phyloP scores from a whole-genome alignment of 1,140 invertebrate species.

The Psilanteris sp. region DNA sequence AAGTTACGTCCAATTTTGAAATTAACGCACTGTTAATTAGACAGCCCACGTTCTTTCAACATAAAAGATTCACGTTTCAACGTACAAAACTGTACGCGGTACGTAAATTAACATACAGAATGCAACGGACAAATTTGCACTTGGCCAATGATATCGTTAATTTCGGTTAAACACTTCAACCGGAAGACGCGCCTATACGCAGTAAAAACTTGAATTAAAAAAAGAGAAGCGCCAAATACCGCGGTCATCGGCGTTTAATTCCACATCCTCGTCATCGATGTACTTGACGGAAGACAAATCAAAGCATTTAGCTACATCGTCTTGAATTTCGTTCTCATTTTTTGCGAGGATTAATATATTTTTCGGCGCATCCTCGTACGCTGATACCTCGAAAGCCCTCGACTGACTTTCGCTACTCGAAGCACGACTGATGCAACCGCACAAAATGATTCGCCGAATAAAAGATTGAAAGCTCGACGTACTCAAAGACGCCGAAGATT shows the following conservation, averaged over 20 bases:
- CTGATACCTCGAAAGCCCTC: constrained; percentile 35
- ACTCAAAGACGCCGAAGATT: constrained; percentile 39
- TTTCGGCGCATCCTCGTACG: constrained; percentile 42
- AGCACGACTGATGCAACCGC: constrained; percentile 56
- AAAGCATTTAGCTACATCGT: constrained; percentile 71
- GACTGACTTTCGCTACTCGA: constrained; percentile 57
- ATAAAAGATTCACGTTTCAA: too few species aligned
- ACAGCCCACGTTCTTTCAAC: too few species aligned
- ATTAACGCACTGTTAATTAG: too few species aligned
- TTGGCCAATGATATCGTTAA: too few species aligned
- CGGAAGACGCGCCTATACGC: too few species aligned
- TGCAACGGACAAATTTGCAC: too few species aligned
- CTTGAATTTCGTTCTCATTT: constrained; percentile 31
- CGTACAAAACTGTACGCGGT: too few species aligned
- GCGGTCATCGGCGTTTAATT: background rate
- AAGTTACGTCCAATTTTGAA: too few species aligned
- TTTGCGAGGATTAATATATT: constrained; percentile 30
- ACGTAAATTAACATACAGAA: too few species aligned
- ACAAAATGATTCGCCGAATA: constrained; percentile 66
- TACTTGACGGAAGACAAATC: constrained; percentile 74
- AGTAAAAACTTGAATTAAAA: too few species aligned
- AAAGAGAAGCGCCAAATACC: constrained; percentile 22
- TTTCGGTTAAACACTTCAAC: too few species aligned
- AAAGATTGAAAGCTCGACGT: constrained; percentile 40
- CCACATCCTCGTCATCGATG: constrained; percentile 75